Conservation (phyloP, 2,113 vertebrate genomes). For the Chaetorhynchus papuensis region DNA sequence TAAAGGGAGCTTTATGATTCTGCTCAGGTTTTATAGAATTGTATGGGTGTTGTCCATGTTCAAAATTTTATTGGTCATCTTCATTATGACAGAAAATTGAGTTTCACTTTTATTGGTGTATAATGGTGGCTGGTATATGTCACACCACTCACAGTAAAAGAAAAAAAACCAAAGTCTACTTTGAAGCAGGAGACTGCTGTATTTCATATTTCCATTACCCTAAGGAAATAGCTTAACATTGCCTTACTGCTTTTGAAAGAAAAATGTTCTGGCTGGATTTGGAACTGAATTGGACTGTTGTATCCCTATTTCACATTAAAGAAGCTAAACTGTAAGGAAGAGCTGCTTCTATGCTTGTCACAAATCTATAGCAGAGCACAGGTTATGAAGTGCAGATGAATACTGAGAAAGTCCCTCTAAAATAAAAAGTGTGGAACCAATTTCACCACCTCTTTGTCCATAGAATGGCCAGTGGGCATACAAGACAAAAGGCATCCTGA, state of each 20-base stretch:
- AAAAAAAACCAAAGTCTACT: not conserved
- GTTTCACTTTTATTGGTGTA: conserved; percentile 25
- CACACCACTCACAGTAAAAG: not conserved
- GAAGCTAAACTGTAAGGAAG: not conserved
- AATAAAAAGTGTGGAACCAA: not conserved
- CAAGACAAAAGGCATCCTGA: not conserved
- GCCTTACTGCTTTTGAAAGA: conserved; percentile 2
- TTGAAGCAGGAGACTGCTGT: conserved; percentile 16
- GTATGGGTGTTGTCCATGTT: not conserved
- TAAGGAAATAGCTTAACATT: conserved; percentile 22
- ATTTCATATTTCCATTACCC: conserved; percentile 14
- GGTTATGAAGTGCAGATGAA: not conserved
- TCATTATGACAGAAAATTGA: conserved; percentile 37
- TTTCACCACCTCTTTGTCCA: not conserved
- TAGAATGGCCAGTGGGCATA: not conserved
- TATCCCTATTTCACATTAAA: not conserved
- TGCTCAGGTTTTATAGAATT: not conserved
- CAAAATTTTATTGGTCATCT: conserved; percentile 15
- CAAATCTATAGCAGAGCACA: not conserved
- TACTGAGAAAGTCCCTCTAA: not conserved
- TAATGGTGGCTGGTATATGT: not conserved
- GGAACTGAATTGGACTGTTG: not conserved
- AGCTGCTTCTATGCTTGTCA: not conserved
- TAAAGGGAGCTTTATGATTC: not conserved
- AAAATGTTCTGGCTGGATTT: not conserved